Conservation (phyloP, 2,797 vertebrate species). For the Sebastes goodei region DNA sequence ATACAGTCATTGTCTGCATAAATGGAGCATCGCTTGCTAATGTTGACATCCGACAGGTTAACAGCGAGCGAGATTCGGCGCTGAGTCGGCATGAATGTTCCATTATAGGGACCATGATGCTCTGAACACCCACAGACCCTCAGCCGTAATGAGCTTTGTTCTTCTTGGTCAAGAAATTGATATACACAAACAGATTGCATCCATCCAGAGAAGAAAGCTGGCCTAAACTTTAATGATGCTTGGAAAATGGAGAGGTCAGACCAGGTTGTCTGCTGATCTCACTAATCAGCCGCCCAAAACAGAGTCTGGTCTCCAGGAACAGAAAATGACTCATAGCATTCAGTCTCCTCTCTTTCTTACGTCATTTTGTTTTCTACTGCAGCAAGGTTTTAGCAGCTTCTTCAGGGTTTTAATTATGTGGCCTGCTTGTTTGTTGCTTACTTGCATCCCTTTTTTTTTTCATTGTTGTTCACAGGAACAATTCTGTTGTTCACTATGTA, state of each 20-base stretch:
- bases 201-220: constrained; percentile 26
- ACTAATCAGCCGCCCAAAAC: constrained; percentile 36
- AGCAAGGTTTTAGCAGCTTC: not conserved
- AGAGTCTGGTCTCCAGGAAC: not conserved
- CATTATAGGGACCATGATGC: constrained; percentile 39
- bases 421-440: constrained; percentile 1
- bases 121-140: constrained; percentile 19
- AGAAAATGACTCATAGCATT: constrained; percentile 23
- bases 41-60: constrained; percentile 38
- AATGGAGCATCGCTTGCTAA: constrained; percentile 36
- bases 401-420: constrained; percentile 21
- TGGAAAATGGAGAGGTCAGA: constrained; percentile 32
- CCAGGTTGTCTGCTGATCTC: constrained; percentile 20
- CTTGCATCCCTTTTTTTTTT: not conserved
- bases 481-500: not conserved
- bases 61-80: constrained; percentile 12
- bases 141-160: constrained; percentile 49
- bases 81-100: constrained; percentile 32
- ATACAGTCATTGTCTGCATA: constrained; percentile 19
- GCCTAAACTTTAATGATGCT: constrained; percentile 26
- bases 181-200: constrained; percentile 8
- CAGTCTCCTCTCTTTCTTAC: not conserved
- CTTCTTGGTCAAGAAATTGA: constrained; percentile 20
- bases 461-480: not conserved
- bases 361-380: constrained; percentile 6